Evolutionary conservation across 2,113 vertebrate species (phyloP).

Genomic region (Nothocercus julius): DNA sequence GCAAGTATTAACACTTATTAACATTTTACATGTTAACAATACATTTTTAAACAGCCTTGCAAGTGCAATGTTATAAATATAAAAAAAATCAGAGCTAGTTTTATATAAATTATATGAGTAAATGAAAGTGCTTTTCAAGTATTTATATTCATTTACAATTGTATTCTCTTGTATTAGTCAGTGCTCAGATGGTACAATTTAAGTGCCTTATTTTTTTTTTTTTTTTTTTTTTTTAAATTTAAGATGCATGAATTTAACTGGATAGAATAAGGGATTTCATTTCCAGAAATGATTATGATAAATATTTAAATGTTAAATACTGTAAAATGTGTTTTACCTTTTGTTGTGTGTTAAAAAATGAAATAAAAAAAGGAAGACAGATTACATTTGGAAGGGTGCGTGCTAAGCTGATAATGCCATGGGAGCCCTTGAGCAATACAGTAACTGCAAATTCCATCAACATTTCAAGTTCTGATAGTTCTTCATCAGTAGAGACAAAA

Average conservation of each 20-base stretch:
- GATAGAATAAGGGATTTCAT: conserved; percentile 2
- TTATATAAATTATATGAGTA: conserved; percentile 47
- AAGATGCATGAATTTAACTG: neutral
- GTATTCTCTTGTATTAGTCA: conserved; percentile 25
- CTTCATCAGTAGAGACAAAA: neutral
- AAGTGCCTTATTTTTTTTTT: neutral
- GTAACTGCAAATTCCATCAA: neutral
- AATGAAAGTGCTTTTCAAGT: conserved; percentile 68
- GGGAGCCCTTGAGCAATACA: neutral
- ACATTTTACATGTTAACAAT: conserved; percentile 54
- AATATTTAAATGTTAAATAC: conserved; percentile 4
- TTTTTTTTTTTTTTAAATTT: neutral
- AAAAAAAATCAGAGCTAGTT: conserved; percentile 47
- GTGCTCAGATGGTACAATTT: conserved; percentile 36
- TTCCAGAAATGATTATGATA: neutral
- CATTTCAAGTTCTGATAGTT: neutral
- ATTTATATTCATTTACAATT: conserved; percentile 21
- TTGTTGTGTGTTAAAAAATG: neutral
- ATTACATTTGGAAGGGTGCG: neutral
- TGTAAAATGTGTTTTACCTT: neutral
- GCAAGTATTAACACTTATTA: conserved; percentile 59
- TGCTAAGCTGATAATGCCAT: neutral
- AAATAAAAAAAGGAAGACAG: neutral
- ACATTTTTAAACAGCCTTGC: conserved; percentile 58
- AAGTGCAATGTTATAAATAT: conserved; percentile 71